Conservation (phyloP, 2,797 vertebrate species). For the Heliangelus exortis region DNA sequence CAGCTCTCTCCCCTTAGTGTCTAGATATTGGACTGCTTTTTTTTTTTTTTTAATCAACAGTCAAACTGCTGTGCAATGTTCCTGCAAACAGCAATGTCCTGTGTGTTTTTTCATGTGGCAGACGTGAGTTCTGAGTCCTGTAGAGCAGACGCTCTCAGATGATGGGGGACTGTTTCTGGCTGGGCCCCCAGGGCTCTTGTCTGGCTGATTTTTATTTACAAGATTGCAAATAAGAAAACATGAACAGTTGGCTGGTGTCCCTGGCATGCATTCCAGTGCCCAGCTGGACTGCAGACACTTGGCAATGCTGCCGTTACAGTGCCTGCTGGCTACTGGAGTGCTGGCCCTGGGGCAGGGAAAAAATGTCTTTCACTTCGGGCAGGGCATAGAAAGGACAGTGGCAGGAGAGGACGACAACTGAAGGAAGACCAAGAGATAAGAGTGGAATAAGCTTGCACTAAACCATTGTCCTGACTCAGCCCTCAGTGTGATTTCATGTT, state of each 20-base stretch:
- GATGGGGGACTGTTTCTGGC: neutral
- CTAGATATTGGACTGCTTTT: neutral
- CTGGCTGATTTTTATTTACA: slow-evolving; percentile 19
- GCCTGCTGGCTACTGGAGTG: neutral
- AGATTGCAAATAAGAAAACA: neutral
- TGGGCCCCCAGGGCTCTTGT: neutral
- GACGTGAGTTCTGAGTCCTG: neutral
- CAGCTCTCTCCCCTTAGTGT: neutral
- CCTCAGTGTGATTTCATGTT: neutral
- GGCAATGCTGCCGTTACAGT: neutral
- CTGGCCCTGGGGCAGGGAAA: neutral
- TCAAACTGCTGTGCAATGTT: neutral
- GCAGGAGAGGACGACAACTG: neutral
- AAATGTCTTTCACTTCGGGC: neutral
- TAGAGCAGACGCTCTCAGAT: neutral
- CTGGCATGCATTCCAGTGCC: neutral
- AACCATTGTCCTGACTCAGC: rapidly evolving
- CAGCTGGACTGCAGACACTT: neutral
- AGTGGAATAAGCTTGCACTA: neutral
- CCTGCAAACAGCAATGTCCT: neutral
- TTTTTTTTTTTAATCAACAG: neutral
- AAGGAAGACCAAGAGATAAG: neutral
- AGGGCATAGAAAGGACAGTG: neutral
- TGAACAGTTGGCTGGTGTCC: neutral
- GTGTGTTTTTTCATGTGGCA: neutral